These are phyloP conservation scores for Clivina fossor DNA, from an alignment of 2,888 invertebrate species.

Conservation along the genomic window DNA sequence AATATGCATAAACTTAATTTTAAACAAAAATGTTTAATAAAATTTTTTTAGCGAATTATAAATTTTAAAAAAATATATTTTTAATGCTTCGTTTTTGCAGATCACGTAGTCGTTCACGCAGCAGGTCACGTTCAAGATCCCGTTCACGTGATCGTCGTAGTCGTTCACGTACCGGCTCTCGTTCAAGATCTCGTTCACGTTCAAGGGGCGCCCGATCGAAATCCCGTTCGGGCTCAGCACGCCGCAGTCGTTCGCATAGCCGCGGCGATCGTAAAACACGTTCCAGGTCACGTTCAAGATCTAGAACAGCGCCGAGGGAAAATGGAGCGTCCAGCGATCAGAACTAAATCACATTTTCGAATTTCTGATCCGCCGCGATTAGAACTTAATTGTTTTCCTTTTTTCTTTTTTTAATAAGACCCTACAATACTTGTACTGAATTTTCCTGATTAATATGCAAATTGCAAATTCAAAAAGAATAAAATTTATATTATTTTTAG, in stretches of 20 bases:
- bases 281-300: slow-evolving; percentile 50
- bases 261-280: slow-evolving; percentile 44
- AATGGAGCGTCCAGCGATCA: slow-evolving; percentile 49
- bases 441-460: too few species aligned
- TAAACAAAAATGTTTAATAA: too few species aligned
- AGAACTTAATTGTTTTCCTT: too few species aligned
- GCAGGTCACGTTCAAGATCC: slow-evolving; percentile 37
- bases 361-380: too few species aligned
- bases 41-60: too few species aligned
- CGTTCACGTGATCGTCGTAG: slow-evolving; percentile 52
- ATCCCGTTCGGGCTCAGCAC: slow-evolving; percentile 44
- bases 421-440: too few species aligned
- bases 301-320: slow-evolving; percentile 50
- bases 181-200: slow-evolving; percentile 51
- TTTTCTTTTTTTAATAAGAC: too few species aligned
- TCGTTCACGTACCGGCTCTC: slow-evolving; percentile 51
- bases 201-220: slow-evolving; percentile 46
- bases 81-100: too few species aligned
- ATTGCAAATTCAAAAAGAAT: too few species aligned
- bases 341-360: slow-evolving; percentile 37
- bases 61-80: too few species aligned
- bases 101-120: slow-evolving; percentile 51
- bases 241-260: slow-evolving; percentile 49
- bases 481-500: too few species aligned
- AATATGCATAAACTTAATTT: too few species aligned